Evolutionary conservation across 1,140 invertebrate species (phyloP), one percentile per base, ranked within the genome.

Genomic region (Mya arenaria): DNA sequence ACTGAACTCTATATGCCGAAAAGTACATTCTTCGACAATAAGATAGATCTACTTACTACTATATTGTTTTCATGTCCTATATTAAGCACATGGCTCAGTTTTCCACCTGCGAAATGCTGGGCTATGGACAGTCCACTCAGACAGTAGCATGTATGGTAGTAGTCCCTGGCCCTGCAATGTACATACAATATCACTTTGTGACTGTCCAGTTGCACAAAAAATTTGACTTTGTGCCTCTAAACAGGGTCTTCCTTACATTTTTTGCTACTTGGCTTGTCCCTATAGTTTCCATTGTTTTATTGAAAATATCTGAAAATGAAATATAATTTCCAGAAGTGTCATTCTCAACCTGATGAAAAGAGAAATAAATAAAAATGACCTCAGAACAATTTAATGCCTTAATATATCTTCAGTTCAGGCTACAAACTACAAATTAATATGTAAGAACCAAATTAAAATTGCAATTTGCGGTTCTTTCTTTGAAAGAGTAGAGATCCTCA

Each of bases 141-240:
- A 2, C 96, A 96, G 90, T 99, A 99, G 93, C 98, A 99, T 0
- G 98, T 99, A 90, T 99, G 99, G 92, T 99, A 99, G 75, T 97
- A 95, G 94, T 99, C 99, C 85, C 96, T 94, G 68, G 94, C 94
- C 92, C 97, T 98, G 93, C 80, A 94, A 95, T 89, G 73, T 88
- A 91, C 82, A 78, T 77, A 79, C 69, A 84, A 36, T 69, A 39
- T n/a, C 28, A 66, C 8, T 58, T n/a, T n/a, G n/a, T n/a, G n/a
- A n/a, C n/a, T n/a, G n/a, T n/a, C n/a, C n/a, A n/a, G n/a, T n/a
- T n/a, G n/a, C n/a, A n/a, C n/a, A n/a, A n/a, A n/a, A n/a, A n/a
- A n/a, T n/a, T n/a, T n/a, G n/a, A n/a, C n/a, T n/a, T n/a, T n/a
- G n/a, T n/a, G n/a, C n/a, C n/a, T n/a, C n/a, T n/a, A n/a, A n/a